Conservation (phyloP, 2,797 vertebrate species). For the Parotocinclus haroldoi region DNA sequence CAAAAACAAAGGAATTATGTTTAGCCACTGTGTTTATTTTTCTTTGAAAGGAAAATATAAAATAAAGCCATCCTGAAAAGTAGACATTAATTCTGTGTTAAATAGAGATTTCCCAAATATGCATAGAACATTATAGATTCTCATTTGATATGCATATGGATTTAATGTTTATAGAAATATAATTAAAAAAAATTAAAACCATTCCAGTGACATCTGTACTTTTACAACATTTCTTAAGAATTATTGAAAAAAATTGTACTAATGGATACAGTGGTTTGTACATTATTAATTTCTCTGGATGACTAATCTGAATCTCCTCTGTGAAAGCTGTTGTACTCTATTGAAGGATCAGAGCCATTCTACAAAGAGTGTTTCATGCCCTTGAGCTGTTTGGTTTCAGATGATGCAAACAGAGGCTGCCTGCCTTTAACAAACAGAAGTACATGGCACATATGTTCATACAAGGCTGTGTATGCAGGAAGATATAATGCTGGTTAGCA, state of each 20-base stretch:
- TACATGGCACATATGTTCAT: not conserved
- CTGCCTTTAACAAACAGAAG: slow-evolving; percentile 15
- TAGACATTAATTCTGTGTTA: too few relatives aligned
- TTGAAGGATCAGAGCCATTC: not conserved
- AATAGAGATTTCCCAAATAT: too few relatives aligned
- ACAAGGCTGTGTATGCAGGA: not conserved
- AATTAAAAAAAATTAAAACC: too few relatives aligned
- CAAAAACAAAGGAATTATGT: not conserved
- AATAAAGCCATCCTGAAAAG: too few relatives aligned
- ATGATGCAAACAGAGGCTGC: slow-evolving; percentile 1
- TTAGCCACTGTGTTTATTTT: not conserved
- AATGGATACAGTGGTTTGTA: not conserved
- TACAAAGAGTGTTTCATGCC: not conserved
- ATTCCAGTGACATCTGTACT: too few relatives aligned
- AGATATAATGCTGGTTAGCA: not conserved
- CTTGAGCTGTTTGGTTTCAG: not conserved
- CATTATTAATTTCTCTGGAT: slow-evolving; percentile 24
- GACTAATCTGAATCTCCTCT: slow-evolving; percentile 16
- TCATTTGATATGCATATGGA: too few relatives aligned
- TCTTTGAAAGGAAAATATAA: too few relatives aligned
- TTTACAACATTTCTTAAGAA: too few relatives aligned
- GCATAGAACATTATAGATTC: too few relatives aligned
- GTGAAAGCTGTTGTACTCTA: not conserved
- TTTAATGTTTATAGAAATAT: too few relatives aligned
- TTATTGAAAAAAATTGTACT: too few relatives aligned